Evolutionary conservation across 2,797 vertebrate genomes (phyloP).

Genomic region (Danio aesculapii): DNA sequence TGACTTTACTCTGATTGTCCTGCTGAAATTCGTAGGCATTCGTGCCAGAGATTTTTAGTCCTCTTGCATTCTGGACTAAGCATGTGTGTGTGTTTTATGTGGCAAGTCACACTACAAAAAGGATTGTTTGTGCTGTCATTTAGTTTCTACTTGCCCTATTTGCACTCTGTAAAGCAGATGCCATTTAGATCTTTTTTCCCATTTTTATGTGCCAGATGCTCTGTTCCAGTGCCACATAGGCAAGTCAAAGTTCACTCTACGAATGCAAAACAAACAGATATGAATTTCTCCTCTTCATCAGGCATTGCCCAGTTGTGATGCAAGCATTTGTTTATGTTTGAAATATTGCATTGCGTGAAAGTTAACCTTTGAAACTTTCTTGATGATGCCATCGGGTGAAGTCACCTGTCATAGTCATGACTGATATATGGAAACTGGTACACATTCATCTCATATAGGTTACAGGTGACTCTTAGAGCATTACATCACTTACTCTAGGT

Average conservation of each 20-base stretch:
- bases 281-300: not conserved
- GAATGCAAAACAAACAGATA: conserved; percentile 25
- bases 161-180: conserved; percentile 19
- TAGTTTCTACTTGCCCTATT: not conserved
- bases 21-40: not conserved
- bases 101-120: not conserved
- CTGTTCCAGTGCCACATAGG: conserved; percentile 22
- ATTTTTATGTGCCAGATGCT: conserved; percentile 1
- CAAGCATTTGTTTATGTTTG: conserved; percentile 13
- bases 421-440: not conserved
- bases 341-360: not conserved
- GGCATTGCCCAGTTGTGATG: not conserved
- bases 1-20: not conserved
- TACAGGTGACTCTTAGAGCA: not conserved
- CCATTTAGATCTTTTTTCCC: not conserved
- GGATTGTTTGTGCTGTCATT: not conserved
- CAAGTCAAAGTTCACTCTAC: conserved; percentile 4
- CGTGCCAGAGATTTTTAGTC: not conserved
- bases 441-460: too few relatives aligned
- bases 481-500: too few relatives aligned
- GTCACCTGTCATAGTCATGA: not conserved
- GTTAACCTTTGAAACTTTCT: conserved; percentile 6
- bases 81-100: not conserved
- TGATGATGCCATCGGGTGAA: not conserved
- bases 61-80: not conserved